Evolutionary conservation across 2,113 vertebrate species (phyloP).

Genomic region (Astur gentilis): DNA sequence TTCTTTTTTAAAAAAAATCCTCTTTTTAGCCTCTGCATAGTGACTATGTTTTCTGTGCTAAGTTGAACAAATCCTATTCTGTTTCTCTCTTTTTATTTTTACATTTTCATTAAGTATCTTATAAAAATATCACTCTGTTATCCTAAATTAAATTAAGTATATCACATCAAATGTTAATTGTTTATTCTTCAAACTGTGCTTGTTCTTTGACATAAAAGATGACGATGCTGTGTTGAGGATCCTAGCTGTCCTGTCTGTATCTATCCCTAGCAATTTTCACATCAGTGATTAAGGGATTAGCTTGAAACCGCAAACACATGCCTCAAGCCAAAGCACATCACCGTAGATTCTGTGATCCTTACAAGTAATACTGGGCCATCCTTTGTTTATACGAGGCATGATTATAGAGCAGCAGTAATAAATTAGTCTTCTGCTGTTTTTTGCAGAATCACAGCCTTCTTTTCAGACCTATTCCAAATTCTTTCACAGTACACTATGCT

Average conservation of each 20-base stretch:
- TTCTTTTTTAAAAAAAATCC: background rate
- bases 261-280: background rate
- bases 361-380: background rate
- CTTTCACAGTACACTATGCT: background rate
- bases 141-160: background rate
- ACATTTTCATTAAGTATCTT: background rate
- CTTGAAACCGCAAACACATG: background rate
- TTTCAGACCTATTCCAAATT: background rate
- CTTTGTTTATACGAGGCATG: background rate
- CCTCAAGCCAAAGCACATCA: background rate
- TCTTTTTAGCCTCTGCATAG: background rate
- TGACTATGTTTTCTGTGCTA: background rate
- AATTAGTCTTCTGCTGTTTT: background rate
- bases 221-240: background rate
- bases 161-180: background rate
- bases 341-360: background rate
- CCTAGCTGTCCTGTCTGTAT: background rate
- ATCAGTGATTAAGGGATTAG: constrained; percentile 18
- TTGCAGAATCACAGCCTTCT: background rate
- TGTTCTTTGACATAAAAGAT: background rate
- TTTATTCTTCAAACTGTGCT: background rate
- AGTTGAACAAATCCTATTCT: background rate
- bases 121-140: background rate
- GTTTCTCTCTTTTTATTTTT: background rate
- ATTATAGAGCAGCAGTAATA: background rate